Conservation (phyloP, 2,888 invertebrate genomes). For the Pardosa pseudoannulata region DNA sequence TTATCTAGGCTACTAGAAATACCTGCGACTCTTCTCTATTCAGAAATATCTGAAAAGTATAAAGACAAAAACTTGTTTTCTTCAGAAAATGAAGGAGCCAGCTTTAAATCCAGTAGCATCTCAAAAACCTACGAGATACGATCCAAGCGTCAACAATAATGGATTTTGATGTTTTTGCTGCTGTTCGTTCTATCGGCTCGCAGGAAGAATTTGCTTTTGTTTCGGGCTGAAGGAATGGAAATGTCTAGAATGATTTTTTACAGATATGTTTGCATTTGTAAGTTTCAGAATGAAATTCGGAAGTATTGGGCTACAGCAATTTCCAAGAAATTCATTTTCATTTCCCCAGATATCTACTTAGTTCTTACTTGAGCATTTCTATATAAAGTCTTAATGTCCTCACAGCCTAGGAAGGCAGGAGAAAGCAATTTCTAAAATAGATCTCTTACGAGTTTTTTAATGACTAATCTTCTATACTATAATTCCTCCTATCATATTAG, state of each 20-base stretch:
- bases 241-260: constrained; percentile 22
- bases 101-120: background rate
- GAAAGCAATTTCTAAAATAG: too few species aligned
- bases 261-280: background rate
- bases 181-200: background rate
- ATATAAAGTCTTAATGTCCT: too few species aligned
- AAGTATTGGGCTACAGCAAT: too few species aligned
- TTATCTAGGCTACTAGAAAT: too few species aligned
- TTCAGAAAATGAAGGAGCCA: background rate
- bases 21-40: background rate
- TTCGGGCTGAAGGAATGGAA: background rate
- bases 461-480: too few species aligned
- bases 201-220: constrained; percentile 8
- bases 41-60: background rate
- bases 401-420: too few species aligned
- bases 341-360: too few species aligned
- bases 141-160: constrained; percentile 4
- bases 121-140: background rate
- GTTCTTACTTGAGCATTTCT: too few species aligned
- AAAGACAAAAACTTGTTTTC: constrained; percentile 1
- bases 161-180: constrained; percentile 2
- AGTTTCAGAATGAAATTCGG: background rate
- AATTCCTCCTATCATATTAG: too few species aligned
- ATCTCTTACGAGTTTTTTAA: too few species aligned
- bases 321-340: too few species aligned